Evolutionary conservation across 1,140 invertebrate species (phyloP).

Genomic region (Pteromalus puparum): DNA sequence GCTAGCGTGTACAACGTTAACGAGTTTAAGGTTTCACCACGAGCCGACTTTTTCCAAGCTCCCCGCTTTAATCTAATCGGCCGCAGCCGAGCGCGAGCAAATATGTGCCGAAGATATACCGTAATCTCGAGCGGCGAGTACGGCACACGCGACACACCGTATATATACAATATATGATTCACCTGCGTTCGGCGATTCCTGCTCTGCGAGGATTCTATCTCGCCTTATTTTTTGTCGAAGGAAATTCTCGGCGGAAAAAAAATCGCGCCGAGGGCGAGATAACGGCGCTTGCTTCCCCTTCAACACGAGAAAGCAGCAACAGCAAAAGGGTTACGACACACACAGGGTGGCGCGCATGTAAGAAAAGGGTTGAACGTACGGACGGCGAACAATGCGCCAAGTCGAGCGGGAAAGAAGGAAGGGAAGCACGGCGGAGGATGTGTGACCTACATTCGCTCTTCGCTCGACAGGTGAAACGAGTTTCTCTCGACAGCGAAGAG

Average conservation of each 20-base stretch:
- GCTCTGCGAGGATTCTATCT: not conserved
- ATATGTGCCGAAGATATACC: conserved; percentile 48
- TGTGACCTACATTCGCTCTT: conserved; percentile 35
- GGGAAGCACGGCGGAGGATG: not conserved
- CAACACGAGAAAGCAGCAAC: not conserved
- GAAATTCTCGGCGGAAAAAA: not conserved
- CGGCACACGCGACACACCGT: no score
- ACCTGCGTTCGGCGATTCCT: not conserved
- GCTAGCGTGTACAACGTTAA: not conserved
- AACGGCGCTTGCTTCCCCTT: not conserved
- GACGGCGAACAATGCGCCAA: conserved; percentile 3
- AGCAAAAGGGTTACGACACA: not conserved
- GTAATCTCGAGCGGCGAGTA: conserved; percentile 20
- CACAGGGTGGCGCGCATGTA: not conserved
- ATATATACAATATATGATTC: conserved; percentile 18
- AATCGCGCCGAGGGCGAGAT: not conserved
- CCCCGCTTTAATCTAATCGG: conserved; percentile 49
- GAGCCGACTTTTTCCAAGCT: not conserved
- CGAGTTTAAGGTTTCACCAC: not conserved
- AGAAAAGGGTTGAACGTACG: conserved; percentile 28
- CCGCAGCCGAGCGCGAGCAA: conserved; percentile 18
- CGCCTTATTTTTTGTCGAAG: not conserved
- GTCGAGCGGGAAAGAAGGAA: not conserved
- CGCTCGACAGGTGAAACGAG: conserved; percentile 32
- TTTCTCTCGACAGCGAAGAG: not conserved